Evolutionary conservation across 2,797 vertebrate species (phyloP), one percentile per base, ranked within the genome.

Genomic region (Brachyalestes nurse): DNA sequence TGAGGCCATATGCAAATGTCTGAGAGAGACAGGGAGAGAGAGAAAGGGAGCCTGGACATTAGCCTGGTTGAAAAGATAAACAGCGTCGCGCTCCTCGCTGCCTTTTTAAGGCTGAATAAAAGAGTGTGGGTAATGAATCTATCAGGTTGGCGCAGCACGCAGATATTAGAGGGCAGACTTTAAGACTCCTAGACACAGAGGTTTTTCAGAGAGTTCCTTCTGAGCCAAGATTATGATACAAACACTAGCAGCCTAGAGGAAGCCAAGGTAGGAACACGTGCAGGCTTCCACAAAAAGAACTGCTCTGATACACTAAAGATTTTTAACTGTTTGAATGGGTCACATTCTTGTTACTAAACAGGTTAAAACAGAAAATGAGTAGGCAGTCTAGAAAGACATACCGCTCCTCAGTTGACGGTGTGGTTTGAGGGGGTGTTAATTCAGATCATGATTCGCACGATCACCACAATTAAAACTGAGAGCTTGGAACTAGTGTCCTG

Each of bases 61-160:
- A 66, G 61, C 1, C 64, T 16, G 38, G 19, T 23, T 79, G 51
- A 57, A 53, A 16, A 78, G 53, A 80, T 75, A 78, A 85, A 72
- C 47, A 74, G 10, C 5, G 5, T 19, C 0, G 25, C 3, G 10
- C 61, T 77, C 9, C 40, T 75, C 75, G 19, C 42, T 73, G 73
- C 57, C 64, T 83, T 74, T 69, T 71, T 51, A 75, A 80, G n/a
- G 34, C 72, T 57, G 65, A 78, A 75, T 58, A 25, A 21, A n/a
- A 76, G 60, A 66, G 66, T 53, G 34, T 45, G 66, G 74, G 75
- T 72, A 77, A 84, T 78, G 40, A 81, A 72, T 79, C 66, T 58
- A 58, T 57, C 51, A 72, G 14, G 25, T 58, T 28, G 47, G 12
- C 19, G 10, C 38, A 61, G 0, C 55, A 70, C 10, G 0, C 57